A percentile compares a stretch with the other conserved stretches of the same genome.
Evolutionary conservation across 2,888 invertebrate genomes (phyloP).

Genomic region (Temnothorax rugatulus): DNA sequence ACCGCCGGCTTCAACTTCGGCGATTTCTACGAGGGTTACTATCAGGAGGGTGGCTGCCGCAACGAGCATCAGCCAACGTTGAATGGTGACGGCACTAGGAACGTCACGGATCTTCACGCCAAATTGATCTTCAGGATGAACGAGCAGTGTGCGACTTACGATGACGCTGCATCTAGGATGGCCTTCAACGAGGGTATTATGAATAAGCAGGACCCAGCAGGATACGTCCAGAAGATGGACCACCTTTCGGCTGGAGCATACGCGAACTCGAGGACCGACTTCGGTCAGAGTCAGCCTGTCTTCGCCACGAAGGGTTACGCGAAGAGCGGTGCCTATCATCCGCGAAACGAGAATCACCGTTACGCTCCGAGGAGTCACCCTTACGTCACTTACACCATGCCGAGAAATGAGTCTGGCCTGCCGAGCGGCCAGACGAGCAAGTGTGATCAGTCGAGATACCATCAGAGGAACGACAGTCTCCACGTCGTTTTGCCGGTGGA

Average conservation of each 20-base stretch:
- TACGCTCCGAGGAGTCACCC: conserved; percentile 59
- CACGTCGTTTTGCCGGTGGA: conserved; percentile 65
- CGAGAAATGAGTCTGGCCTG: conserved; percentile 66
- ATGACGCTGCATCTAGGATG: conserved; percentile 56
- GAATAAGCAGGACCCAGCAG: conserved; percentile 54
- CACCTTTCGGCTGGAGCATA: conserved; percentile 57
- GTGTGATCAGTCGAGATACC: conserved; percentile 70
- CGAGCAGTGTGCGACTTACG: conserved; percentile 75
- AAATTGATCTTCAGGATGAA: conserved; percentile 73
- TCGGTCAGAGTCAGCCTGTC: conserved; percentile 59
- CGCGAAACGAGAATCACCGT: conserved; percentile 61
- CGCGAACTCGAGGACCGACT: conserved; percentile 68
- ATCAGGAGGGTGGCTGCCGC: conserved; percentile 75
- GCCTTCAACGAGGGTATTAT: conserved; percentile 43
- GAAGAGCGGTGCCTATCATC: conserved; percentile 63
- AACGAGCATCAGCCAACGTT: conserved; percentile 60
- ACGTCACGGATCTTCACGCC: conserved; percentile 71
- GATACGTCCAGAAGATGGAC: conserved; percentile 62
- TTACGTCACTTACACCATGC: conserved; percentile 68
- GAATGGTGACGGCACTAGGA: conserved; percentile 50
- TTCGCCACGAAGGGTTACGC: conserved; percentile 70
- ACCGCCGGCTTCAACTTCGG: conserved; percentile 75
- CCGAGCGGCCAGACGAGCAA: conserved; percentile 56
- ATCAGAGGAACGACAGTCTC: conserved; percentile 59
- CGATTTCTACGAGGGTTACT: conserved; percentile 81